Evolutionary conservation across 2,113 vertebrate species (phyloP).

Genomic region (Rattus norvegicus): GRCr8 NC_086019.1:98957501-98958000

Average conservation of each 20-base stretch:
- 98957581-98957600: constrained; percentile 29
- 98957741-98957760: constrained; percentile 33
- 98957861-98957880: constrained; percentile 62
- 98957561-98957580: neutral
- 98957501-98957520: constrained; percentile 39
- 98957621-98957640: neutral
- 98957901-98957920: constrained; percentile 55
- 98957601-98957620: neutral
- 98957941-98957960: neutral
- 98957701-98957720: neutral
- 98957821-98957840: constrained; percentile 54
- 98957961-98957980: neutral
- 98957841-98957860: constrained; percentile 66
- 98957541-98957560: constrained; percentile 50
- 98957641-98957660: neutral
- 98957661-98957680: neutral
- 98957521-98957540: constrained; percentile 40
- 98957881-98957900: constrained; percentile 49
- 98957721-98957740: neutral
- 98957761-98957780: neutral
- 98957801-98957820: constrained; percentile 59
- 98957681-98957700: neutral
- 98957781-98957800: constrained; percentile 61
- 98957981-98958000: too few relatives aligned
- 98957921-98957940: neutral